phyloP scores from a whole-genome alignment of 2,113 vertebrate genomes.

The Hippolais icterina region DNA sequence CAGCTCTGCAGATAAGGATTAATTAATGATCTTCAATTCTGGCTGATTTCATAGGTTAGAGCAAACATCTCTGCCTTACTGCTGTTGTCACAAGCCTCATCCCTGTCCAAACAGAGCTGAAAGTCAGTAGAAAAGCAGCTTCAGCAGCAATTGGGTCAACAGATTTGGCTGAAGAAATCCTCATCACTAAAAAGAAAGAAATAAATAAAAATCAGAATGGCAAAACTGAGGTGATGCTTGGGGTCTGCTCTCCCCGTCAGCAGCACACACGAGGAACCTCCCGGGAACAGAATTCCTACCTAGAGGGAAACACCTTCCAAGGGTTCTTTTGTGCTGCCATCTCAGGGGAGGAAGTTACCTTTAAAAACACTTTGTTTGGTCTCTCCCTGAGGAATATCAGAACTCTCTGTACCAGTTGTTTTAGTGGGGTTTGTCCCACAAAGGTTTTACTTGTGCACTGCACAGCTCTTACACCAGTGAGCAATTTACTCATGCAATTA shows the following conservation, averaged over 20 bases:
- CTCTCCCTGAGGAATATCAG: neutral
- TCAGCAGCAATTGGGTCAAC: constrained; percentile 4
- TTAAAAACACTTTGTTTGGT: neutral
- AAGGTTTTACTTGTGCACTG: neutral
- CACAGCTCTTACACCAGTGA: neutral
- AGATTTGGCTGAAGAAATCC: constrained; percentile 12
- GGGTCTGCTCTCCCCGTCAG: neutral
- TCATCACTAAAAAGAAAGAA: neutral
- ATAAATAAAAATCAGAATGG: neutral
- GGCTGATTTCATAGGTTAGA: neutral
- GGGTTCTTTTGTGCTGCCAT: neutral
- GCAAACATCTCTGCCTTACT: neutral
- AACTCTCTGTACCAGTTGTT: neutral
- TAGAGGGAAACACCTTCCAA: neutral
- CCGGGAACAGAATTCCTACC: neutral
- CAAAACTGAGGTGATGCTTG: neutral
- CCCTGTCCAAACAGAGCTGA: neutral
- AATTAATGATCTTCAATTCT: neutral
- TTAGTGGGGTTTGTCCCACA: neutral
- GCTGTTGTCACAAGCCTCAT: neutral
- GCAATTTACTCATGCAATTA: neutral
- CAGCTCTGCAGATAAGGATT: neutral
- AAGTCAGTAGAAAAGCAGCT: neutral
- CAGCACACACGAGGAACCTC: neutral
- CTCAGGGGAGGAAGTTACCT: neutral